Base-by-base conservation (phyloP, 2,888 invertebrate genomes). In the Cephus pygmeus region DNA sequence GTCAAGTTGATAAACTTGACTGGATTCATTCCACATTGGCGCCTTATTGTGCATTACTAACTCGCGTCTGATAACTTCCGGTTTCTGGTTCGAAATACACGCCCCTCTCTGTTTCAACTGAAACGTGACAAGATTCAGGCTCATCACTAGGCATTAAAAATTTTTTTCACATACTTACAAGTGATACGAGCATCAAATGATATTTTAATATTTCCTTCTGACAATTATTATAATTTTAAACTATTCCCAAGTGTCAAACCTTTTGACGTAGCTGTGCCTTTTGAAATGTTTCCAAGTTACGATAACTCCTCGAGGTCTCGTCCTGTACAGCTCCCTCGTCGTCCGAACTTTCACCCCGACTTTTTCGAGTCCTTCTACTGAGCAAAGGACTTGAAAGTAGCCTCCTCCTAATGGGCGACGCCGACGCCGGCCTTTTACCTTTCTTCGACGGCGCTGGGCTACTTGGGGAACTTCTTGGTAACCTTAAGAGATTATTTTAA, bases 21-120 rank as follows among this genome's bases (percentile, higher is more conserved):
- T 98, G 92, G 97, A 97, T 92, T 99, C 99, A 92, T 99, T 99
- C 99, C 99, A 99, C 95, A 98, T 96, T 23, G 98, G 98, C 12
- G 96, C 95, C 92, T 99, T 99, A 92, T 99, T 99, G 92, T 98
- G 98, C 97, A 99, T 98, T 74, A 98, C 95, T 87, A 98, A 96
- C 92, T 98, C 97, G 82, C 94, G 93, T 33, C 88, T 87, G 34
- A 86, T 84, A 11, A 84, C 82, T 74, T 91, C 91, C 12, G 89
- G 80, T 79, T 90, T 91, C 78, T 89, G 88, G 6, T 81, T 73
- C 31, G 83, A 86, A 12, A 81, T 79, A 30, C 87, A 86, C 12
- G 75, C 86, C 34, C 88, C 89, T 76, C 88, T 87, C 79, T 91
- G 95, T 88, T 96, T 97, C 81, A 97, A 89, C 97, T 97, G 90